These are phyloP conservation scores for Leucophenga varia DNA, from an alignment of 1,140 invertebrate species.

Conservation along the genomic window DNA sequence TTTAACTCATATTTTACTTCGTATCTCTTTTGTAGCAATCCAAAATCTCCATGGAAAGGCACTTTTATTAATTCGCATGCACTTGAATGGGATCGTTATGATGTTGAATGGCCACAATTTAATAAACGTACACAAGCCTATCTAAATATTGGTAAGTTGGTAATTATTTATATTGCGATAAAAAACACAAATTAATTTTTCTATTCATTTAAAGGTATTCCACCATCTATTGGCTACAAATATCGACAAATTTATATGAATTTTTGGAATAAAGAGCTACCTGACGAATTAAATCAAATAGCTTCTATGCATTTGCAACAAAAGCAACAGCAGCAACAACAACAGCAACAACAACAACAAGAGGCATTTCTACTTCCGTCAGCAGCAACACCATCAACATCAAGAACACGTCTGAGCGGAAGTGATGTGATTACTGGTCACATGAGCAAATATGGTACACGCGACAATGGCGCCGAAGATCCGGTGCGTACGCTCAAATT, in stretches of 20 bases:
- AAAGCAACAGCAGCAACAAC: slow-evolving; percentile 34
- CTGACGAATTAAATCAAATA: slow-evolving; percentile 62
- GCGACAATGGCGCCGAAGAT: slow-evolving; percentile 44
- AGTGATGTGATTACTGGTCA: slow-evolving; percentile 51
- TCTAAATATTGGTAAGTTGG: slow-evolving; percentile 70
- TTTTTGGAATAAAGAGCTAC: slow-evolving; percentile 74
- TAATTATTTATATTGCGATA: neutral
- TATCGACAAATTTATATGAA: slow-evolving; percentile 68
- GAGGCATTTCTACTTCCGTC: too few relatives aligned
- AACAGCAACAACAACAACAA: slow-evolving; percentile 9
- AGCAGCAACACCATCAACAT: neutral
- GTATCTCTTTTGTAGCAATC: slow-evolving; percentile 65
- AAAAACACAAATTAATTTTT: slow-evolving; percentile 1
- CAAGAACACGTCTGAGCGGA: slow-evolving; percentile 6
- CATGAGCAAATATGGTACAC: slow-evolving; percentile 47
- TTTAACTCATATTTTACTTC: slow-evolving; percentile 5
- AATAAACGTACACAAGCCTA: slow-evolving; percentile 71
- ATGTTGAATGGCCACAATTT: slow-evolving; percentile 79
- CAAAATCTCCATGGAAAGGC: slow-evolving; percentile 67
- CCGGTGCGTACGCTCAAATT: slow-evolving; percentile 46
- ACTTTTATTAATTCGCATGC: slow-evolving; percentile 61
- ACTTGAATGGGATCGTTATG: slow-evolving; percentile 67
- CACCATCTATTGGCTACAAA: slow-evolving; percentile 63
- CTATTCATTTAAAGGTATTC: slow-evolving; percentile 63
- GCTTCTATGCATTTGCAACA: slow-evolving; percentile 53